phyloP scores from a whole-genome alignment of 1,140 invertebrate genomes.

The Littorina saxatilis region DNA sequence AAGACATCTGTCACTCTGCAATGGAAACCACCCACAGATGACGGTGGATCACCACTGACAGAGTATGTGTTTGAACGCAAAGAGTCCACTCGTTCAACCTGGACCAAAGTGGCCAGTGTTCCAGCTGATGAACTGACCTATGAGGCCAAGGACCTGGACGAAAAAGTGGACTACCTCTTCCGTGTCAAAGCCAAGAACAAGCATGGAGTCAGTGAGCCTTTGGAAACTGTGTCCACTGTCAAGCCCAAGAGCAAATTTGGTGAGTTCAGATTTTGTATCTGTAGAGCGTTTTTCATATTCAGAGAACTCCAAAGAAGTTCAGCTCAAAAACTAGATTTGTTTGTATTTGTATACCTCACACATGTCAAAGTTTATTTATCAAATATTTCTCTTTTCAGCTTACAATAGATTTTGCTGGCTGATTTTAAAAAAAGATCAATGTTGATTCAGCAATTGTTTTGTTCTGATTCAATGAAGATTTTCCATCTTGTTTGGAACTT shows the following conservation, averaged over 20 bases:
- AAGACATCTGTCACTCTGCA: slow-evolving; percentile 85
- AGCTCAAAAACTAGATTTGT: too few relatives aligned
- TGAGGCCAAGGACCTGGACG: slow-evolving; percentile 92
- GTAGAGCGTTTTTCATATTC: too few relatives aligned
- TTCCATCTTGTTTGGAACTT: too few relatives aligned
- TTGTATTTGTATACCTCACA: too few relatives aligned
- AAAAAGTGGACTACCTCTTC: slow-evolving; percentile 95
- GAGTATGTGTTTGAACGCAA: slow-evolving; percentile 72
- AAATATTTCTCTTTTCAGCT: too few relatives aligned
- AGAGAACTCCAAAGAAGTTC: too few relatives aligned
- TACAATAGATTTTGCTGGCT: too few relatives aligned
- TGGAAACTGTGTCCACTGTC: slow-evolving; percentile 60
- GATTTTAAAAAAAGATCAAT: too few relatives aligned
- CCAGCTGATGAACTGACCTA: slow-evolving; percentile 77
- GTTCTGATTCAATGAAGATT: too few relatives aligned
- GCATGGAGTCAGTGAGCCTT: slow-evolving; percentile 96
- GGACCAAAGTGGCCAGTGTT: slow-evolving; percentile 86
- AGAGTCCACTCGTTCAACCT: slow-evolving; percentile 83
- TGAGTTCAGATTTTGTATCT: slow-evolving; percentile 41
- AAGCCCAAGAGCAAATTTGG: slow-evolving; percentile 90
- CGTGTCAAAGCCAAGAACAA: slow-evolving; percentile 97
- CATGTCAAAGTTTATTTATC: too few relatives aligned
- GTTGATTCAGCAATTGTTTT: too few relatives aligned
- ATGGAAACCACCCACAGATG: slow-evolving; percentile 93
- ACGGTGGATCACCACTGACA: slow-evolving; percentile 86